phyloP scores from a whole-genome alignment of 2,888 invertebrate species.

The Lasioglossum calceatum region DNA sequence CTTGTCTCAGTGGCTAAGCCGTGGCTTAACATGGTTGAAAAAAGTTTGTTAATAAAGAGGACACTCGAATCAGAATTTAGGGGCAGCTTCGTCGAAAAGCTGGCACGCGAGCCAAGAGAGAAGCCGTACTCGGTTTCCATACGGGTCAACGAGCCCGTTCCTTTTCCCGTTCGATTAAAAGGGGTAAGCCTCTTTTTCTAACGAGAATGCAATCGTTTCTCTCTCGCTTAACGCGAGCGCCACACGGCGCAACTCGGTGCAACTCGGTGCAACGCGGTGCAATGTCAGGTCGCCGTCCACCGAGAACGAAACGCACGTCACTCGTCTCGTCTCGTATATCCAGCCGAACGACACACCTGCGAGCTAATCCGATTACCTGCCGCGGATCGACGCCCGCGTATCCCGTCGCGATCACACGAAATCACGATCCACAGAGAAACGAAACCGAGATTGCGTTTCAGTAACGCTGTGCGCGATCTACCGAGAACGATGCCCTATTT shows the following conservation, averaged over 20 bases:
- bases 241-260: not conserved
- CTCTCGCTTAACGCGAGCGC: slow-evolving; percentile 13
- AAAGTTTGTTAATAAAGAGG: not conserved
- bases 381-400: slow-evolving; percentile 48
- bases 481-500: slow-evolving; percentile 36
- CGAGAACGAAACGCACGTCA: slow-evolving; percentile 40
- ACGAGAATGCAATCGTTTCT: slow-evolving; percentile 42
- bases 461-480: slow-evolving; percentile 1
- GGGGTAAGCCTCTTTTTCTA: slow-evolving; percentile 47
- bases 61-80: not conserved
- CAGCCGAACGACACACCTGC: slow-evolving; percentile 62
- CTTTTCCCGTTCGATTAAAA: slow-evolving; percentile 40
- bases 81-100: not conserved
- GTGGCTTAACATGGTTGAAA: not conserved
- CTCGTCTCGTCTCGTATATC: slow-evolving; percentile 19
- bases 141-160: slow-evolving; percentile 55
- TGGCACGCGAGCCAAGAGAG: slow-evolving; percentile 38
- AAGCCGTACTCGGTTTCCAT: slow-evolving; percentile 47
- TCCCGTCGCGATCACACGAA: slow-evolving; percentile 44
- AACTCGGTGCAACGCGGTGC: not conserved
- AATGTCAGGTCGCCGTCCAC: slow-evolving; percentile 24
- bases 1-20: not conserved
- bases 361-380: slow-evolving; percentile 68
- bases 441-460: slow-evolving; percentile 49
- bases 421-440: slow-evolving; percentile 45